phyloP scores from a whole-genome alignment of 2,888 invertebrate genomes.

The Tortricodes alternella region DNA sequence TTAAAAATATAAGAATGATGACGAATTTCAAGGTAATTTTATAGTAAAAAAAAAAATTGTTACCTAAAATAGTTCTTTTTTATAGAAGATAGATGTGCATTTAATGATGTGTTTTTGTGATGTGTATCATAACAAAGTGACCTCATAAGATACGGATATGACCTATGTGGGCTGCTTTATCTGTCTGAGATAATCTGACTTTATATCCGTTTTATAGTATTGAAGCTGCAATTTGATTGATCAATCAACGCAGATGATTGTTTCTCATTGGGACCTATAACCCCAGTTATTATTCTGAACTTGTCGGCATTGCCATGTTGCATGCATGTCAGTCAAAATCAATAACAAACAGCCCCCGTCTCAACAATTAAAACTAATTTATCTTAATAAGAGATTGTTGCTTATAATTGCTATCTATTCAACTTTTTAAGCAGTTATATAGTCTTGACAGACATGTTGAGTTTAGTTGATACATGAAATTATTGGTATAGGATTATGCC shows the following conservation, averaged over 20 bases:
- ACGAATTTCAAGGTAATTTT: too few relatives aligned
- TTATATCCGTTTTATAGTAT: not conserved
- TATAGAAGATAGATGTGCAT: too few relatives aligned
- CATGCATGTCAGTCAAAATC: conserved; percentile 38
- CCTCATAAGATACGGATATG: too few relatives aligned
- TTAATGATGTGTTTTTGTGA: too few relatives aligned
- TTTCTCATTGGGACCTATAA: conserved; percentile 15
- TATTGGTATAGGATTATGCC: not conserved
- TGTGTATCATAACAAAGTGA: too few relatives aligned
- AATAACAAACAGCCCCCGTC: conserved; percentile 15
- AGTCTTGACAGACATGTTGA: not conserved
- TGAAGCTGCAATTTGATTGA: not conserved
- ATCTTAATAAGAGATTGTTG: conserved; percentile 43
- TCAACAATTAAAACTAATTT: conserved; percentile 55
- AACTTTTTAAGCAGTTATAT: not conserved
- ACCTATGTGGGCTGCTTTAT: too few relatives aligned
- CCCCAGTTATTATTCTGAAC: conserved; percentile 27
- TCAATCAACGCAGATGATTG: conserved; percentile 3
- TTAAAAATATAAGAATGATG: too few relatives aligned
- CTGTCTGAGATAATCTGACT: too few relatives aligned
- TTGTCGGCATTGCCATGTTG: conserved; percentile 21
- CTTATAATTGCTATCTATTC: conserved; percentile 33
- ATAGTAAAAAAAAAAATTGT: too few relatives aligned
- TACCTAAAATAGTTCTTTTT: too few relatives aligned
- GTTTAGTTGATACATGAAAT: not conserved